phyloP scores from a whole-genome alignment of 1,140 invertebrate genomes.

The Papilio glaucus region DNA sequence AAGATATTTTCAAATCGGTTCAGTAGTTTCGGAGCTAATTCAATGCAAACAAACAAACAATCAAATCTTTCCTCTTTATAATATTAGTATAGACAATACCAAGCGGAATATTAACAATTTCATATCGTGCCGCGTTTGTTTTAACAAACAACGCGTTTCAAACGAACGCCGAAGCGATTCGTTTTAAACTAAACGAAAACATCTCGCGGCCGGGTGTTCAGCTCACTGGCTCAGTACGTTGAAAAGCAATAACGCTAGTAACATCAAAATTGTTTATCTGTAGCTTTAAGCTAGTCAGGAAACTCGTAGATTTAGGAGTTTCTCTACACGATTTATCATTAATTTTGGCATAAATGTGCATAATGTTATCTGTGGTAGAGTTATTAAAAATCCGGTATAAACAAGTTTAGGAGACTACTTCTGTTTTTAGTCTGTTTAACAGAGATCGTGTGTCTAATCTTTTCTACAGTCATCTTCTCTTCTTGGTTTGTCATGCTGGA shows the following conservation, averaged over 20 bases:
- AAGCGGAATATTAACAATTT: constrained; percentile 23
- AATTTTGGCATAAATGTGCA: too few species aligned
- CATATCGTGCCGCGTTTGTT: constrained; percentile 20
- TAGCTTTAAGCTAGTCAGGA: background rate
- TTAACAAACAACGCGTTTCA: constrained; percentile 17
- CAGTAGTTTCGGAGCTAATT: too few species aligned
- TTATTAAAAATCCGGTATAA: too few species aligned
- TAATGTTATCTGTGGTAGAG: too few species aligned
- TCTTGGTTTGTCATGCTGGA: too few species aligned
- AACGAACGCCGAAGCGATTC: constrained; percentile 20
- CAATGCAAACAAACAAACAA: background rate
- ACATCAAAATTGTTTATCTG: constrained; percentile 1
- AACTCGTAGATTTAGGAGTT: constrained; percentile 18
- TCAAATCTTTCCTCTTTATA: background rate
- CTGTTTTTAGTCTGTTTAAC: too few species aligned
- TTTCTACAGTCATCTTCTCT: too few species aligned
- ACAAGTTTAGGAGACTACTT: too few species aligned
- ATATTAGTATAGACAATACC: background rate
- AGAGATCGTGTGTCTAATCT: too few species aligned
- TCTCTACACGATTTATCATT: background rate
- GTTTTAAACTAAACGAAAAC: constrained; percentile 13
- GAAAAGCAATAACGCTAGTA: constrained; percentile 20
- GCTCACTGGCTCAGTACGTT: constrained; percentile 4
- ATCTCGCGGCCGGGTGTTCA: background rate
- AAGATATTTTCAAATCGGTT: too few species aligned